Percentiles rank a stretch among this genome's conserved stretches.
Evolutionary conservation across 2,113 vertebrate species (phyloP).

Genomic region (Jacana jacana): DNA sequence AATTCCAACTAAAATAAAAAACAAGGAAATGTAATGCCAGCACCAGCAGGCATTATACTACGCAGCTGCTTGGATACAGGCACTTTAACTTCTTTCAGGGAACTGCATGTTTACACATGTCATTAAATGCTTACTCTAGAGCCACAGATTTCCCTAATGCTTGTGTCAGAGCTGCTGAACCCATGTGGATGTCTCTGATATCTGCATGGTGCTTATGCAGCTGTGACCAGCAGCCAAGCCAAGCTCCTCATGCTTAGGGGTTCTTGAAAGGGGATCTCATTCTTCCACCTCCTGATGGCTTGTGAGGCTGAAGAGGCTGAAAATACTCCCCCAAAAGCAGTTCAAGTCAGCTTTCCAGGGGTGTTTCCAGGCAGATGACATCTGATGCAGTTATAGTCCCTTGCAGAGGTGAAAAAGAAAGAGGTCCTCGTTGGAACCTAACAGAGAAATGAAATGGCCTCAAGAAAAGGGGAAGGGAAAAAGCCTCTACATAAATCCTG

Average conservation of each 20-base stretch:
- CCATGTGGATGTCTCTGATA: not conserved
- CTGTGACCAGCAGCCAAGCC: fast-evolving
- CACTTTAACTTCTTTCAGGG: not conserved
- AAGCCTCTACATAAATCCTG: not conserved
- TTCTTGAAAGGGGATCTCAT: not conserved
- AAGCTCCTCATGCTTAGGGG: not conserved
- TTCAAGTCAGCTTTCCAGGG: not conserved
- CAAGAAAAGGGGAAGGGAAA: not conserved
- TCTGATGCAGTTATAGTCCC: not conserved
- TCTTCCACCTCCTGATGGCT: not conserved
- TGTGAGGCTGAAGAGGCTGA: not conserved
- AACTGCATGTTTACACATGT: not conserved
- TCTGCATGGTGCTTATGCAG: not conserved
- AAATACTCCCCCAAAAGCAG: not conserved
- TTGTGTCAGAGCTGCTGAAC: not conserved
- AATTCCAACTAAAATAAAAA: not conserved
- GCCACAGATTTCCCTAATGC: not conserved
- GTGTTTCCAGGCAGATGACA: not conserved
- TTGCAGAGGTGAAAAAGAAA: not conserved
- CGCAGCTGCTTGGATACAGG: not conserved
- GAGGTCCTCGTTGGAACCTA: not conserved
- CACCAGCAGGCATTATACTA: not conserved
- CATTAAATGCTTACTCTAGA: not conserved
- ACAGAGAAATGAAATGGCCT: not conserved
- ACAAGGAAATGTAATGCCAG: not conserved